Evolutionary conservation across 2,888 invertebrate species (phyloP), one percentile per base, ranked within the genome.

Genomic region (Resseliella maxima): DNA sequence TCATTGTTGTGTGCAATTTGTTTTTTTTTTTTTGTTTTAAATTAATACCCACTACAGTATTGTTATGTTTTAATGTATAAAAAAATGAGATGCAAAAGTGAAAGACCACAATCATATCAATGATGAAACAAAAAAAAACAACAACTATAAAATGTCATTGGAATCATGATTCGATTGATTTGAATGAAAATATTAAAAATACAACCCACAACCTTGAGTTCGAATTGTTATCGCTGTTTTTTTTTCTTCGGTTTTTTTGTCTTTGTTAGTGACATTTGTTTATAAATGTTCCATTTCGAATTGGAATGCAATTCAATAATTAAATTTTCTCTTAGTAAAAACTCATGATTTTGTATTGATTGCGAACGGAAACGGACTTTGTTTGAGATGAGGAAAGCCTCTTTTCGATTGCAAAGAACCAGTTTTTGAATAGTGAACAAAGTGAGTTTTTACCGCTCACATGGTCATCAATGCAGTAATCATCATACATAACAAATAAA

Each of bases 401-500:
- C 72, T 72, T 35, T 5, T 31, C 15, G 27, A 12, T 72, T n/a
- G 72, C 72, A 72, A 27, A 72, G 35, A 72, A 35, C 35, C 72
- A 72, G 72, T 72, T 72, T 72, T 31, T 5, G 27, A 10, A 15
- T 31, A 31, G 24, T 2, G 21, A 2, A 18, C 18, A 50, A 21
- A n/a, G 59, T 27, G 59, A 59, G 27, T 24, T n/a, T 59, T 27
- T 31, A 31, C 27, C 72, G 35, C 72, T 72, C 72, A 72, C 72
- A 72, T 72, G 72, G 72, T 72, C 72, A 72, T 72, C 72, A 72
- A 2, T 31, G 72, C 72, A 72, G 35, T 31, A 72, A 59, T 31
- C 18, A 72, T 72, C 72, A 72, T 72, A 72, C 72, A 72, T 72
- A 72, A 72, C 72, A 72, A 72, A 72, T 72, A 72, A 72, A 35